phyloP scores from a whole-genome alignment of 2,888 invertebrate species.

The Andrena bucephala region DNA sequence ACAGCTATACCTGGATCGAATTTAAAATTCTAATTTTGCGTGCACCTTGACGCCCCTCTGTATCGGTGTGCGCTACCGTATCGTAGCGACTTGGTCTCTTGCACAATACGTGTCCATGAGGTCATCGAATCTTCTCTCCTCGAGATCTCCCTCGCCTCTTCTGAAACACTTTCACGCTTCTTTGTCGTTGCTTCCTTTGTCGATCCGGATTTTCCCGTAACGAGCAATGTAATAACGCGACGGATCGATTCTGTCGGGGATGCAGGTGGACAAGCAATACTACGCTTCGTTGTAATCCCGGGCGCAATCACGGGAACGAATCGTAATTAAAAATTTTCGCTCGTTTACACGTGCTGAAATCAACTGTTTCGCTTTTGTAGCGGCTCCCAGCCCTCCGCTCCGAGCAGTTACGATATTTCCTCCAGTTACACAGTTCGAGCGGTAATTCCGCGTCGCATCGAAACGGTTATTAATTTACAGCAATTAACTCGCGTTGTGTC shows the following conservation, averaged over 20 bases:
- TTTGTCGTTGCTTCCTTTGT: background rate
- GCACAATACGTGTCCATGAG: too few species aligned
- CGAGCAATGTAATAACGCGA: background rate
- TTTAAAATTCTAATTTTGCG: constrained; percentile 50
- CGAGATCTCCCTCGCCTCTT: background rate
- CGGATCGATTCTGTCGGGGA: background rate
- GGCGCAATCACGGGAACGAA: background rate
- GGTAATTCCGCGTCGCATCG: constrained; percentile 26
- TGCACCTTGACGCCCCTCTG: background rate
- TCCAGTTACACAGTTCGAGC: background rate
- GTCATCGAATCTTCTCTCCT: background rate
- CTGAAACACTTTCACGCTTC: background rate
- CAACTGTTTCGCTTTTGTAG: background rate
- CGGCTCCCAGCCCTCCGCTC: background rate
- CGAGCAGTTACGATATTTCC: constrained; percentile 25
- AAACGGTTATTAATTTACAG: constrained; percentile 46
- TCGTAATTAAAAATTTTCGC: constrained; percentile 14
- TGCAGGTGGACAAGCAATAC: background rate
- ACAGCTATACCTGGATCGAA: constrained; percentile 1
- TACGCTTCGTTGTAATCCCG: background rate
- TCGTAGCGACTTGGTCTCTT: background rate
- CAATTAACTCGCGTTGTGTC: constrained; percentile 38
- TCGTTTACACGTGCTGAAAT: background rate
- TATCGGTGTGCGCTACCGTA: background rate
- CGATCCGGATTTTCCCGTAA: background rate